Conservation (phyloP, 2,888 invertebrate species). For the Lithosia quadra region DNA sequence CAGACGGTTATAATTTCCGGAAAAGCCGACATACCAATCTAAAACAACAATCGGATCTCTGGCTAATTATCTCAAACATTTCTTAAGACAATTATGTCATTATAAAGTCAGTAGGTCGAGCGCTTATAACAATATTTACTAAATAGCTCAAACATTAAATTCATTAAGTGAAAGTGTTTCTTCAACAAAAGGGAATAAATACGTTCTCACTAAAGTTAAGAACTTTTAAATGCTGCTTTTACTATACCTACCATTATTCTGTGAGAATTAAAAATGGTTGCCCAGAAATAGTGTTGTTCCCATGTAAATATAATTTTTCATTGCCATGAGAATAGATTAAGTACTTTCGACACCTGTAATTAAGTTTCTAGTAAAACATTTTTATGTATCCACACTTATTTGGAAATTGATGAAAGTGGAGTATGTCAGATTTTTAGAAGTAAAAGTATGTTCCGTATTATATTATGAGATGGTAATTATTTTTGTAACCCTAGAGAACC, state of each 20-base stretch:
- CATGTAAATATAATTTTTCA: conserved; percentile 41
- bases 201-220: conserved; percentile 36
- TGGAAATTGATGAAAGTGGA: conserved; percentile 22
- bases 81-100: conserved; percentile 4
- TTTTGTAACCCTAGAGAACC: neutral
- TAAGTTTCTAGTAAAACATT: conserved; percentile 35
- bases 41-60: no score
- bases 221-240: conserved; percentile 46
- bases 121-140: conserved; percentile 43
- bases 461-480: conserved; percentile 11
- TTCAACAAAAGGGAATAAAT: conserved; percentile 53
- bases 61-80: neutral
- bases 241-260: conserved; percentile 43
- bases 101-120: neutral
- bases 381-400: conserved; percentile 32
- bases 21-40: no score
- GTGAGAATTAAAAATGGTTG: conserved; percentile 41
- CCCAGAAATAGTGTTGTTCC: conserved; percentile 29
- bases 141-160: conserved; percentile 51
- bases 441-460: conserved; percentile 18
- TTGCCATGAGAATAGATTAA: conserved; percentile 34
- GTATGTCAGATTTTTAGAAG: conserved; percentile 19
- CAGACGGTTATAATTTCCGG: no score
- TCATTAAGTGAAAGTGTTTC: conserved; percentile 61
- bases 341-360: conserved; percentile 30